Base-by-base conservation (phyloP, 53 echinoderm and acorn worm species). In the Zoroaster sp. region DNA sequence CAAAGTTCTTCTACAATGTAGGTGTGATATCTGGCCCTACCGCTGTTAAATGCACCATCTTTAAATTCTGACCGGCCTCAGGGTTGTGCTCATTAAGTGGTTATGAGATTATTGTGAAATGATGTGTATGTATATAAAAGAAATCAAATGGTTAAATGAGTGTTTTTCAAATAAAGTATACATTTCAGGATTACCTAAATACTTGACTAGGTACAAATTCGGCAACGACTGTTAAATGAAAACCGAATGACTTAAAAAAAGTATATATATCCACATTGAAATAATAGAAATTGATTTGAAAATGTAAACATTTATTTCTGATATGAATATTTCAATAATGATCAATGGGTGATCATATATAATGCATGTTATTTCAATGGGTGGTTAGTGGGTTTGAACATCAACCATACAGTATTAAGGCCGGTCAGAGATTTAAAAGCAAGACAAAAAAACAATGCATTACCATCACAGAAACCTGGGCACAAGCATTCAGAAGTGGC, bases 41-140 rank as follows among this genome's bases (percentile, higher is more conserved):
- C 53, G 55, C 78, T 78, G 54, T 78, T 78, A 36, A 21, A 78
- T 59, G 78, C 78, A 78, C 10, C 78, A 38, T 78, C 78, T 78
- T 52, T 52, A 53, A 78, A 14, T 78, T 78, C 78, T 78, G 53
- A 78, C 55, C 40, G 78, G 78, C 78, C 21, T n/a, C 23, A 2
- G 73, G 73, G 14, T 42, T 5, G 23, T 0, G 36, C 21, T 54
- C 21, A 6, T 54, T 18, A 59, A 59, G 28, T 28, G n/a, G 0
- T 59, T 0, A 59, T 0, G 63, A 59, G 63, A 25, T 59, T 28
- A 28, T 59, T 59, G 28, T 28, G 28, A 59, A 59, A 59, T 59
- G 23, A n/a, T n/a, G n/a, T n/a, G n/a, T n/a, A n/a, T n/a, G n/a
- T n/a, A n/a, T n/a, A n/a, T n/a, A n/a, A n/a, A n/a, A n/a, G n/a